Evolutionary conservation across 2,888 invertebrate species (phyloP), one percentile per base, ranked within the genome.

Genomic region (Liodrosophila aerea): DNA sequence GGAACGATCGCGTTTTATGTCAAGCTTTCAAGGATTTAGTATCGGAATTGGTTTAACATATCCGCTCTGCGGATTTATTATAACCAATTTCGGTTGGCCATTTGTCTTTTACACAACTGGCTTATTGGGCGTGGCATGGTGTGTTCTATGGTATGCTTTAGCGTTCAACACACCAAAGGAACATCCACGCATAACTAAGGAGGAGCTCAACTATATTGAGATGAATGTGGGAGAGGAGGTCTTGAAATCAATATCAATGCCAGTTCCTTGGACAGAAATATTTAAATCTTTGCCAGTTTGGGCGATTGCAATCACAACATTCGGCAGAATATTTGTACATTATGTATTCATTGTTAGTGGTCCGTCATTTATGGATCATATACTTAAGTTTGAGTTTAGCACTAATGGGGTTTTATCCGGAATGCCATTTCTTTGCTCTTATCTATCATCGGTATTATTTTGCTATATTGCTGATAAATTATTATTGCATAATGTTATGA

Each of bases 261-360:
- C 91, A 53, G 93, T 94, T 9, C 94, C 94, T 1, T 94, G 94
- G 94, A 90, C 89, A 64, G 89, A 91, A 2, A 94, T 94, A 64
- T 90, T 94, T 37, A 92, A 90, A 13, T 94, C 94, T 0, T 87
- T 92, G 87, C 93, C 94, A 0, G 93, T 93, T 1, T 94, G 94
- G 94, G 91, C 93, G 0, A 94, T 94, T 76, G 94, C 93, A 7
- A 91, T 94, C 33, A 94, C 94, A 1, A 94, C 94, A 0, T 94
- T 94, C 76, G 94, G 94, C n/a, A 90, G 94, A 46, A 94, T 94
- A 84, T 94, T 94, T 94, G 92, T 94, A 4, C 94, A 94, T 85
- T 94, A 94, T 83, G 92, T 93, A 16, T 94, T 94, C 86, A 94
- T 94, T 85, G 92, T 93, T 76, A 92, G 92, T 43, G 94, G 94